Conservation (phyloP, 2,113 vertebrate genomes). For the Helogale parvula region DNA sequence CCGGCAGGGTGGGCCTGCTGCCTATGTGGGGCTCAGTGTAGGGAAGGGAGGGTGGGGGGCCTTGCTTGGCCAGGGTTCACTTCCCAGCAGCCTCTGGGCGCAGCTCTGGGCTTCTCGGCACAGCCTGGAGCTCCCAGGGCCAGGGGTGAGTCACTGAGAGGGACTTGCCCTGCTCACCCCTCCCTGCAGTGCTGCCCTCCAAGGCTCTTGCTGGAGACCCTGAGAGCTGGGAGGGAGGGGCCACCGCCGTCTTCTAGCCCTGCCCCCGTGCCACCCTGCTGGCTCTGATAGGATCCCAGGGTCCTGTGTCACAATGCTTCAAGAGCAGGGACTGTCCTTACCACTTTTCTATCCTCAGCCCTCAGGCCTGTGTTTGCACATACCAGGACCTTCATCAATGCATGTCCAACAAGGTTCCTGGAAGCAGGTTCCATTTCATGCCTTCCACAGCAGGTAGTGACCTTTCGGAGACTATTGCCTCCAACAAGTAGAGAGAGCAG, state of each 20-base stretch:
- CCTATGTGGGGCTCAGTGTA: background rate
- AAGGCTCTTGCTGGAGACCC: background rate
- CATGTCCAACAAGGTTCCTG: background rate
- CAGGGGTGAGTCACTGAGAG: constrained; percentile 52
- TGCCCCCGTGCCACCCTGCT: background rate
- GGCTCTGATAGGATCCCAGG: background rate
- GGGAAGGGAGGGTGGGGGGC: background rate
- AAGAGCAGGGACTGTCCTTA: background rate
- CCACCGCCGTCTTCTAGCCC: background rate
- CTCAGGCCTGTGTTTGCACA: no score
- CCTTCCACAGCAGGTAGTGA: background rate
- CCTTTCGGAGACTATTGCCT: fast-evolving
- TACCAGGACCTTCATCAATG: background rate
- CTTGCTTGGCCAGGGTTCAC: background rate
- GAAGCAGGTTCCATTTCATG: background rate
- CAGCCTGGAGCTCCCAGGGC: background rate
- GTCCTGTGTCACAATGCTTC: background rate
- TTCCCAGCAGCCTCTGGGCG: background rate
- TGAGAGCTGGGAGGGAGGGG: background rate
- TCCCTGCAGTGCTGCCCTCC: background rate
- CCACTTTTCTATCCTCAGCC: background rate
- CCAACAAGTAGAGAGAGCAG: background rate
- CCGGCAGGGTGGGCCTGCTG: no score
- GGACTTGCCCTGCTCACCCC: background rate
- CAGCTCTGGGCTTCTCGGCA: background rate